A percentile compares a stretch with the other conserved stretches of the same genome.
These are phyloP conservation scores for Papilio polytes DNA, from an alignment of 1,140 invertebrate species.

Conservation along the genomic window DNA sequence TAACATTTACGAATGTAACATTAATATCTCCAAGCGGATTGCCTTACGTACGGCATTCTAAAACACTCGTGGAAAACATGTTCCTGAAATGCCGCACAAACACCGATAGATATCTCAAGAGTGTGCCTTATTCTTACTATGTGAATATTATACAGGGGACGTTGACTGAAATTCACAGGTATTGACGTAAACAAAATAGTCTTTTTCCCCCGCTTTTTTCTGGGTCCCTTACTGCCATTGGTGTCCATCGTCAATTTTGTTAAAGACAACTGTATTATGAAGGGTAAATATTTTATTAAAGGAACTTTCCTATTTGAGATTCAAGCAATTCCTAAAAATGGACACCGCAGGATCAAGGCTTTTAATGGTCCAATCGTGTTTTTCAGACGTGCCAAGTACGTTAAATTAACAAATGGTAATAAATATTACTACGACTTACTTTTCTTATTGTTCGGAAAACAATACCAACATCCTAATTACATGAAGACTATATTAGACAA, in stretches of 20 bases:
- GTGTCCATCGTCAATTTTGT: no score
- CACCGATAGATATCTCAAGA: constrained; percentile 79
- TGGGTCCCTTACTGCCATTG: no score
- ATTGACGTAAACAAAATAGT: constrained; percentile 1
- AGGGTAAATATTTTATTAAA: background rate
- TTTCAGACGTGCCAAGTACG: constrained; percentile 83
- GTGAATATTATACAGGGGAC: constrained; percentile 84
- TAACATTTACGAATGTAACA: constrained; percentile 85
- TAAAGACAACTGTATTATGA: no score
- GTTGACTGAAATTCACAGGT: constrained; percentile 84
- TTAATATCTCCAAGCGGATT: constrained; percentile 87
- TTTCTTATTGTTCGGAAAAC: constrained; percentile 85
- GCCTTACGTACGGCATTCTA: constrained; percentile 79
- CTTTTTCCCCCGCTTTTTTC: no score
- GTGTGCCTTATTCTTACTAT: constrained; percentile 81
- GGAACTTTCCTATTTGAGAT: background rate
- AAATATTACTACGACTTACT: constrained; percentile 85
- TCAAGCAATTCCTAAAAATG: background rate
- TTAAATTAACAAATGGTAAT: constrained; percentile 80
- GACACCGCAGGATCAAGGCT: background rate
- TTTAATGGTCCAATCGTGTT: no score
- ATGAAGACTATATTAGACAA: constrained; percentile 56
- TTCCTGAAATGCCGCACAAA: constrained; percentile 79
- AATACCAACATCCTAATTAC: constrained; percentile 84
- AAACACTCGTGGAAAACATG: constrained; percentile 72